Evolutionary conservation across 2,797 vertebrate species (phyloP).

Genomic region (Leptatherina wallacei): DNA sequence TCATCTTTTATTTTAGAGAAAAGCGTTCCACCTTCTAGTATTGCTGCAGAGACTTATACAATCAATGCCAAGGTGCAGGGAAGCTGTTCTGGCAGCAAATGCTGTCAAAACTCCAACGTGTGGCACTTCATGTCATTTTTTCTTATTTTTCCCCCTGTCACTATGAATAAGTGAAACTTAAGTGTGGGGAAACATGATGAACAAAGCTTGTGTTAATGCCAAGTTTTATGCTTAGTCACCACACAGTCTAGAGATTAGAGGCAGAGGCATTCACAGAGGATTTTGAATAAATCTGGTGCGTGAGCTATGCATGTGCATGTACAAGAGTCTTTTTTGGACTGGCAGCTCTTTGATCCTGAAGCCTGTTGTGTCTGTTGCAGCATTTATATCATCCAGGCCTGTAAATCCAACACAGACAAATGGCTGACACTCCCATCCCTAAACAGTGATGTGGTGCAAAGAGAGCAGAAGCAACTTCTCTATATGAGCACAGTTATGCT

Average conservation of each 20-base stretch:
- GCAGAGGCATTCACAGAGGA: constrained; percentile 40
- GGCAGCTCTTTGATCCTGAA: constrained; percentile 63
- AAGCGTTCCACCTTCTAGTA: not conserved
- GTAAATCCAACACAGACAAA: constrained; percentile 42
- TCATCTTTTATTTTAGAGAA: not conserved
- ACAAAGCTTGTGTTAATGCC: constrained; percentile 50
- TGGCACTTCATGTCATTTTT: not conserved
- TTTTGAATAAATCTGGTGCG: constrained; percentile 55
- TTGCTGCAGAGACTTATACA: not conserved
- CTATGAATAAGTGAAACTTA: constrained; percentile 24
- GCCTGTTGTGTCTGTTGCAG: constrained; percentile 52
- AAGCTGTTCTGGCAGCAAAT: not conserved
- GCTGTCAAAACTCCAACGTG: not conserved
- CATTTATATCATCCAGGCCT: constrained; percentile 42
- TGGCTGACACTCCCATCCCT: constrained; percentile 27
- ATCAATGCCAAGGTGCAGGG: not conserved
- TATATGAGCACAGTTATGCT: constrained; percentile 24
- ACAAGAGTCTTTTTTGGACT: constrained; percentile 40
- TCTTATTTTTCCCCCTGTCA: constrained; percentile 1
- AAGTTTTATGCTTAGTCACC: constrained; percentile 60
- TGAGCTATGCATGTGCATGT: constrained; percentile 12
- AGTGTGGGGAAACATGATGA: constrained; percentile 43
- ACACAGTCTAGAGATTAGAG: constrained; percentile 52
- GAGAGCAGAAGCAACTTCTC: constrained; percentile 29
- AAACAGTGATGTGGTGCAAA: constrained; percentile 34